phyloP scores from a whole-genome alignment of 2,113 vertebrate species.

The Callopanchax toddi region DNA sequence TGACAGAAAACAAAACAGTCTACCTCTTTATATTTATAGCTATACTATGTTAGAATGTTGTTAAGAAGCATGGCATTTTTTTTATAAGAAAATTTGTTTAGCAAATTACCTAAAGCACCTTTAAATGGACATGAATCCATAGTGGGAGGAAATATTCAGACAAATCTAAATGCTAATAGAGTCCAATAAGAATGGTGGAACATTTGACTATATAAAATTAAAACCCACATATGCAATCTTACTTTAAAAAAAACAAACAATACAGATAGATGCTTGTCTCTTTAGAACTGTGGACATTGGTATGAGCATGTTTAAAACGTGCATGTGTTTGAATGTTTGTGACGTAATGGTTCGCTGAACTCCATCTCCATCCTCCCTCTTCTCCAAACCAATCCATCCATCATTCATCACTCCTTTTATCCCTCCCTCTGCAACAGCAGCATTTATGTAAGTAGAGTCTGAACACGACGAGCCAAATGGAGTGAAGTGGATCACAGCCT shows the following conservation, averaged over 20 bases:
- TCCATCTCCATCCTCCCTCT: conserved; percentile 30
- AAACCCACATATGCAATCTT: not conserved
- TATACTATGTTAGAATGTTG: too few species aligned
- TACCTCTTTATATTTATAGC: too few species aligned
- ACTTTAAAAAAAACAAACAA: not conserved
- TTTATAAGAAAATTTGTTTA: too few species aligned
- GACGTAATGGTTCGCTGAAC: conserved; percentile 25
- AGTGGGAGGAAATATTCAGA: conserved; percentile 2
- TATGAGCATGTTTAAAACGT: not conserved
- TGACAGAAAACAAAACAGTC: too few species aligned
- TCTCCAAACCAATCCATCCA: conserved; percentile 28
- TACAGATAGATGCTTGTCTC: not conserved
- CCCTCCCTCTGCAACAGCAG: conserved; percentile 9
- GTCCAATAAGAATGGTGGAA: conserved; percentile 11
- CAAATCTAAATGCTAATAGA: conserved; percentile 52
- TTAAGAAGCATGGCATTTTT: too few species aligned
- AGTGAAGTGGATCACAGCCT: conserved; percentile 47
- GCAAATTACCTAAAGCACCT: too few species aligned
- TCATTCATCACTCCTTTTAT: conserved; percentile 26
- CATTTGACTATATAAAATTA: conserved; percentile 3
- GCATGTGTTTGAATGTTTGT: not conserved
- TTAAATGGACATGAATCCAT: not conserved
- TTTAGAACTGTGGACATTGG: conserved; percentile 26
- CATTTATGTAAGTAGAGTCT: conserved; percentile 52
- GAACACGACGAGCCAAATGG: conserved; percentile 53